Base-by-base conservation (phyloP, 2,797 vertebrate genomes). In the Pseudochirops cupreus region DNA sequence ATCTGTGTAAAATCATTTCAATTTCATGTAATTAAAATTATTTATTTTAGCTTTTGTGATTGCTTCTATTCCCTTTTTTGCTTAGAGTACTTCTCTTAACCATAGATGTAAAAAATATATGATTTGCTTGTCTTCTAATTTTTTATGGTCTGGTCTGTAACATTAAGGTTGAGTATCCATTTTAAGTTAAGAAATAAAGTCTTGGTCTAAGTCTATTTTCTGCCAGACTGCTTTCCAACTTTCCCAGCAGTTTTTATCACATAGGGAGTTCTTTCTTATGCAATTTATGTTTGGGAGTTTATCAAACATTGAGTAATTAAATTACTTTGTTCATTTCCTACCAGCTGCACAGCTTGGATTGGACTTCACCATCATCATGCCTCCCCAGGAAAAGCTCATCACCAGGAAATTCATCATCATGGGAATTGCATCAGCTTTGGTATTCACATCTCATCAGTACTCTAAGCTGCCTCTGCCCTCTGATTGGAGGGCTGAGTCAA, bases 111-210 rank as follows among this genome's bases (percentile, higher is more conserved):
- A 82, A 82, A 39, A 39, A 74, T 46, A 82, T 82, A 82, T 46
- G 18, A 82, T 82, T 82, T 82, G 18, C 39, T 82, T 46, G 21
- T 46, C 74, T 46, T 82, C 67, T 82, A 9, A 39, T 21, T 82
- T 82, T 82, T 39, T 39, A 24, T 82, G 2, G n/a, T 39, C 39
- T 26, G 9, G 9, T 46, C 74, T 82, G 46, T 82, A 46, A 46
- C 46, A 46, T 46, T 82, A 39, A 82, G 74, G 39, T 24, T 82
- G n/a, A 82, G 21, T 24, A 26, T 82, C 39, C 74, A 82, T 46
- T 82, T 74, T 82, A 46, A 82, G 74, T 82, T 82, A 82, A 82
- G 74, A 82, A 82, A 82, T 82, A 46, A 46, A 82, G 74, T 82
- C 21, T 82, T 82, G 21, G 16, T 24, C 39, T 82, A 46, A 82